Base-by-base conservation (phyloP, 1,140 invertebrate species). In the Helicoverpa armigera region DNA sequence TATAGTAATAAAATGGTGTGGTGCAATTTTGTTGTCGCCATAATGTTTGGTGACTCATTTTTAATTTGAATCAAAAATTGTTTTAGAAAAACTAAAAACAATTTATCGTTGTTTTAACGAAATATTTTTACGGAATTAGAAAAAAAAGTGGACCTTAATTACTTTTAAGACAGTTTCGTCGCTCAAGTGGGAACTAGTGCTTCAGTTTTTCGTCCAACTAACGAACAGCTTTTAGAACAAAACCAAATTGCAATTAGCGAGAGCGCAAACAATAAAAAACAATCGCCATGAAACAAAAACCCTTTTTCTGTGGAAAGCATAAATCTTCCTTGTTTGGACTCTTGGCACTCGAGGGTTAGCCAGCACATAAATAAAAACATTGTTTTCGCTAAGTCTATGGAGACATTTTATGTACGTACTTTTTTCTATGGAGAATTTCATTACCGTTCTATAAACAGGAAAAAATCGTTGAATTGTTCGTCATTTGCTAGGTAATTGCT, bases 281-380 rank as follows among this genome's bases (percentile, higher is more conserved):
- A 82, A 81, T 83, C 80, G 80, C 56, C 67, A 78, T 67, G 70
- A 83, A 83, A 82, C 74, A 88, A 78, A 85, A 83, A 83, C 80
- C 83, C 80, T 84, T 87, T 89, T 87, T 81, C 72, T 67, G 60
- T 61, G 51, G 72, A 86, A 85, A 65, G 79, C 86, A 91, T 90
- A 90, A 91, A 89, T 89, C 89, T 89, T 86, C 77, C 82, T 58
- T 82, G 83, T 85, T 87, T 85, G 83, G 83, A 88, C 82, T 86
- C 82, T 85, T 81, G 83, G 84, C 85, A 82, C 83, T 81, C 83
- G 70, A 87, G 84, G 87, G 83, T 87, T 85, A 83, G 82, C 74
- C 29, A 56, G 79, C 79, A 81, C 78, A 79, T 83, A 87, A 83
- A 85, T 86, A 88, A 83, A 82, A 81, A 80, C 77, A 79, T 75